A percentile compares a stretch with the other conserved stretches of the same genome.
phyloP scores from a whole-genome alignment of 2,113 vertebrate species.

The Probosciger aterrimus region DNA sequence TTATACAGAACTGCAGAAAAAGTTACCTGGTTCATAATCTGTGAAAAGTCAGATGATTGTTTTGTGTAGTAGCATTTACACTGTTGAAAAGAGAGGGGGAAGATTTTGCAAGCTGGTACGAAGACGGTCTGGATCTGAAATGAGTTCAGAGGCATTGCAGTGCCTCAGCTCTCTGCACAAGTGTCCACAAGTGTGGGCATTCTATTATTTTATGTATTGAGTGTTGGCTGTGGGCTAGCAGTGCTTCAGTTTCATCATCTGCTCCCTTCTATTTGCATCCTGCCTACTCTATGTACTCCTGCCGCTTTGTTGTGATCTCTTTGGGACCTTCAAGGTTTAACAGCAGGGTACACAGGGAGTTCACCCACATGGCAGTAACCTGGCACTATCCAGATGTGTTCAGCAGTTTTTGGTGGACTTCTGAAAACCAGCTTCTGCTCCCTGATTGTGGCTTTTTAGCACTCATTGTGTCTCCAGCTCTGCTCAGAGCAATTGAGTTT shows the following conservation, averaged over 20 bases:
- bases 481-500: background rate
- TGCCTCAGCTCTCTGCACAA: background rate
- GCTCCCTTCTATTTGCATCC: background rate
- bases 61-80: too few relatives aligned
- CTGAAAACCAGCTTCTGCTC: background rate
- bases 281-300: background rate
- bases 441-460: background rate
- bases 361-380: accelerated
- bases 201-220: background rate
- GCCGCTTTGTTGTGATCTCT: accelerated
- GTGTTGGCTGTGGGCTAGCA: background rate
- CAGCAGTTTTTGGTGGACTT: background rate
- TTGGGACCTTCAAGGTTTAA: background rate
- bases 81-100: too few relatives aligned
- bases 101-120: too few relatives aligned
- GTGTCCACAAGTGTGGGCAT: background rate
- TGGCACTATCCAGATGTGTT: accelerated
- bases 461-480: background rate
- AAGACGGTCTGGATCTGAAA: too few relatives aligned
- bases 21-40: background rate
- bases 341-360: too few relatives aligned
- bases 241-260: background rate
- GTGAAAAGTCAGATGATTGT: too few relatives aligned
- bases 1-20: background rate
- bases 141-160: background rate